Base-by-base conservation (phyloP, 2,113 vertebrate species). In the Chionodraco myersi region DNA sequence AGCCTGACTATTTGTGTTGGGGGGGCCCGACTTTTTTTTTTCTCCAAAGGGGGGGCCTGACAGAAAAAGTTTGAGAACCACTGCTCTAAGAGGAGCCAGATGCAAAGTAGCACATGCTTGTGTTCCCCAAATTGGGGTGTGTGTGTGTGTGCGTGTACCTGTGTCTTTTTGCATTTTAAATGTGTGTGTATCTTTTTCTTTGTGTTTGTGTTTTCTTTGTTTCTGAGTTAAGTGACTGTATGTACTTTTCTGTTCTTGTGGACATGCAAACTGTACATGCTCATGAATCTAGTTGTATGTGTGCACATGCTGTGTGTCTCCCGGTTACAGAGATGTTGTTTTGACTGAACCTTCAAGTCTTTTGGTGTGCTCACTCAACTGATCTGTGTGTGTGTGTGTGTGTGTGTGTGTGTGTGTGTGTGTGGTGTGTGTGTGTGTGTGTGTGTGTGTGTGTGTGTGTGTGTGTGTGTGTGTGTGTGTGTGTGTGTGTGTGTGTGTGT, bases 11-110 rank as follows among this genome's bases (percentile, higher is more conserved):
- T 21, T 21, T 21, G 21, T 21, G 21, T 21, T 21, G 21, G 21
- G 21, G 21, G 21, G 21, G 21, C 21, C 21, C 21, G 21, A 21
- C 21, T 21, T 21, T 21, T 21, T 21, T 21, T 21, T 21, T 21
- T 21, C 21, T 21, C 21, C 21, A 21, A 21, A 21, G 21, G 21
- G 21, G 21, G 21, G 21, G 21, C 21, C 21, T 21, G 21, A 21
- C 21, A 21, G 21, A 21, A 21, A 21, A 21, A 21, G 21, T 21
- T 21, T 21, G 21, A 21, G 21, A 21, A 21, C 21, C 21, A 21
- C 21, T 68, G 61, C 51, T 75, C 48, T 94, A 94, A 94, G 82
- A 91, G 90, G 88, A 92, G 89, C 91, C 94, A 94, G 92, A 94
- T 94, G 93, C 66, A 54, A 82, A 75, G 51, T 69, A 72, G 60